phyloP scores from a whole-genome alignment of 2,797 vertebrate genomes.

The Phrynocephalus vlangalii region DNA sequence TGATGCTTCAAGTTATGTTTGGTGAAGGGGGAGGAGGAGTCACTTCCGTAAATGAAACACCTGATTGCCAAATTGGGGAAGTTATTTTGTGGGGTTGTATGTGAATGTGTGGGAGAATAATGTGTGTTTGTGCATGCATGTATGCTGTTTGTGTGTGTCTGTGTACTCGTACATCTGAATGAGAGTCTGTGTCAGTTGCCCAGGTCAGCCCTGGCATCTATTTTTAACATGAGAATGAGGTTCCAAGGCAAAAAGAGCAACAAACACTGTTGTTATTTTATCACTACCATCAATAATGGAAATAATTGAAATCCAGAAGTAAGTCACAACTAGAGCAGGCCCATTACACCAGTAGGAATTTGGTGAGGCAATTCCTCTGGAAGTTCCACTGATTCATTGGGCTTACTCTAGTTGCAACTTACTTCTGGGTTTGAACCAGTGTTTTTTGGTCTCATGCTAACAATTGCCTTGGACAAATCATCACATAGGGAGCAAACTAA shows the following conservation, averaged over 20 bases:
- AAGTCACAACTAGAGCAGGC: too few species aligned
- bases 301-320: too few species aligned
- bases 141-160: not conserved
- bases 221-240: not conserved
- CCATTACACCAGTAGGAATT: too few species aligned
- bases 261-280: too few species aligned
- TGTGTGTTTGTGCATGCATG: not conserved
- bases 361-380: too few species aligned
- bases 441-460: not conserved
- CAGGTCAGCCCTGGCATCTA: not conserved
- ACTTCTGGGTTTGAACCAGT: not conserved
- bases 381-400: too few species aligned
- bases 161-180: not conserved
- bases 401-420: not conserved
- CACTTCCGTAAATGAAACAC: not conserved
- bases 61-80: not conserved
- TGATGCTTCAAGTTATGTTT: not conserved
- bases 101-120: not conserved
- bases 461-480: not conserved
- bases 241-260: not conserved
- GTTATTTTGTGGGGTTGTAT: not conserved
- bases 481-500: not conserved
- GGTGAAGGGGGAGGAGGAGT: not conserved
- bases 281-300: too few species aligned
- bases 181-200: not conserved